Conservation (phyloP, 2,888 invertebrate species). For the Elysia crispata region DNA sequence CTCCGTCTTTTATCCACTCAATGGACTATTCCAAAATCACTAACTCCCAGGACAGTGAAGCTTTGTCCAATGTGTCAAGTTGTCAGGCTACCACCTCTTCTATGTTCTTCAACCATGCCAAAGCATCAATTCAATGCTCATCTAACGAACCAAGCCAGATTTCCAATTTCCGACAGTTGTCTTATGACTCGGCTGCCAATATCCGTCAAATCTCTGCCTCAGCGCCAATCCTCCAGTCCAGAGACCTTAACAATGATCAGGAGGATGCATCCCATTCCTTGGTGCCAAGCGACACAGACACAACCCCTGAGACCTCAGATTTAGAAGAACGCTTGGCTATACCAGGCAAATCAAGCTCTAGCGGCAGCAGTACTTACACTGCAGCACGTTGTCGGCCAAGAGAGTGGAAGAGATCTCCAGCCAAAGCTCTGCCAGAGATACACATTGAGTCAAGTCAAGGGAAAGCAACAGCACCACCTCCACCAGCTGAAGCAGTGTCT, state of each 20-base stretch:
- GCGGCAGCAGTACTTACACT: conserved; percentile 56
- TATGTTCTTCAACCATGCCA: conserved; percentile 25
- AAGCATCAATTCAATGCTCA: conserved; percentile 23
- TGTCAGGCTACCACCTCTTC: conserved; percentile 15
- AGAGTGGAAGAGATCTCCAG: not conserved
- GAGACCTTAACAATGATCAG: not conserved
- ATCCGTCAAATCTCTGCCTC: conserved; percentile 22
- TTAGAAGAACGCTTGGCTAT: conserved; percentile 55
- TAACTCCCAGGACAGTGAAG: conserved; percentile 24
- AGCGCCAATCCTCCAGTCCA: conserved; percentile 7
- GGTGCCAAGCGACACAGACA: conserved; percentile 33
- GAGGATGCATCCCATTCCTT: not conserved
- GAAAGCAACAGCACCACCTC: not conserved
- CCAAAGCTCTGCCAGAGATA: conserved; percentile 1
- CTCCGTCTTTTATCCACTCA: conserved; percentile 15
- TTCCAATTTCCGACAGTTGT: not conserved
- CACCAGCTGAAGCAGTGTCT: not conserved
- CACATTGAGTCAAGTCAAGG: not conserved
- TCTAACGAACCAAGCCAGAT: conserved; percentile 26
- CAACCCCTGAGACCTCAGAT: conserved; percentile 25
- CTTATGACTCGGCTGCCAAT: not conserved
- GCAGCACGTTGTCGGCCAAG: conserved; percentile 45
- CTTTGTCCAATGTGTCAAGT: not conserved
- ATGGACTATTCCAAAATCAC: not conserved
- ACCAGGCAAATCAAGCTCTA: conserved; percentile 68